Conservation (phyloP, 2,113 vertebrate genomes). For the Eptesicus fuscus region DNA sequence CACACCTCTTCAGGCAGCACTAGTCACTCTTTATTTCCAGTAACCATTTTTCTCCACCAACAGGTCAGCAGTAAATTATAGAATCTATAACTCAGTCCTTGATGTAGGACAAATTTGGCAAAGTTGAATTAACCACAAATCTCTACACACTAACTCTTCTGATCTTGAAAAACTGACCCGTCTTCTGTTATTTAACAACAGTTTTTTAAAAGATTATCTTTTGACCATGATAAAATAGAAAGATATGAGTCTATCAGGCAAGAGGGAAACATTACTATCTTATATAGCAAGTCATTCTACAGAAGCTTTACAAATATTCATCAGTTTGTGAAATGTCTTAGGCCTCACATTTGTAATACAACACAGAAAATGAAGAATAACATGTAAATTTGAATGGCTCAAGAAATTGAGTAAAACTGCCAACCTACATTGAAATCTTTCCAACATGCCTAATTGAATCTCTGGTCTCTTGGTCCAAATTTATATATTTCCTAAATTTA, state of each 20-base stretch:
- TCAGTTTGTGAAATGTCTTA: constrained; percentile 14
- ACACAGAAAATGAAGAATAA: constrained; percentile 39
- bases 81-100: neutral
- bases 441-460: constrained; percentile 27
- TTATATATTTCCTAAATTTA: constrained; percentile 11
- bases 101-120: neutral
- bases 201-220: neutral
- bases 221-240: constrained; percentile 21
- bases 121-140: neutral
- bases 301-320: constrained; percentile 24
- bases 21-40: neutral
- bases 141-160: neutral
- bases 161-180: neutral
- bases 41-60: neutral
- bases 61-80: neutral
- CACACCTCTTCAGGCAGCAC: neutral
- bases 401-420: constrained; percentile 46
- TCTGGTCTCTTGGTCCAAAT: constrained; percentile 34
- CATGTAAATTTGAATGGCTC: neutral
- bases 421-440: constrained; percentile 28
- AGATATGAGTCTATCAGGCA: neutral
- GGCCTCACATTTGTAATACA: neutral
- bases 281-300: neutral
- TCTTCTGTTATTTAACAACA: constrained; percentile 4
- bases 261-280: neutral